A percentile compares a stretch with the other conserved stretches of the same genome.
phyloP scores from a whole-genome alignment of 2,888 invertebrate species.

The Drosophila vallismaia region DNA sequence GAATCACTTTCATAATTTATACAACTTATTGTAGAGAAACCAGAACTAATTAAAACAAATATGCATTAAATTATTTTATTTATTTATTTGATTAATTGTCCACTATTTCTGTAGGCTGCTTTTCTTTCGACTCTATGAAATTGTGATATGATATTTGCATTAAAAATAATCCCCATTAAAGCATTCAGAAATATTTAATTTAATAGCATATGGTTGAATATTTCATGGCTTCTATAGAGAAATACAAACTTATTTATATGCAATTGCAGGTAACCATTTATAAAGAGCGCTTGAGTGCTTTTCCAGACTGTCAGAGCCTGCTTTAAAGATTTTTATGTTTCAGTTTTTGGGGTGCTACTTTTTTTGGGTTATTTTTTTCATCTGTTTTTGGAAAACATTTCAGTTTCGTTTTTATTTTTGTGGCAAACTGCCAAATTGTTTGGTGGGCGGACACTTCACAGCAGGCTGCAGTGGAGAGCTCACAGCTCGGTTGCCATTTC shows the following conservation, averaged over 20 bases:
- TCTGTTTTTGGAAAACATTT: conserved; percentile 40
- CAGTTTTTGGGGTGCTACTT: conserved; percentile 12
- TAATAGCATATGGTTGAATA: background rate
- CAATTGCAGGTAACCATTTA: conserved; percentile 19
- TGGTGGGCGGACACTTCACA: conserved; percentile 47
- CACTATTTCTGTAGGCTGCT: background rate
- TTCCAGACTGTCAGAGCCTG: conserved; percentile 39
- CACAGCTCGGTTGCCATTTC: conserved; percentile 7
- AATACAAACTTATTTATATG: background rate
- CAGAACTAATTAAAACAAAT: background rate
- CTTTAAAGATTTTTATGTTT: conserved; percentile 54
- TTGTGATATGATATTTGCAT: background rate
- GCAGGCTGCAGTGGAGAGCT: conserved; percentile 13
- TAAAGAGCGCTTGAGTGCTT: conserved; percentile 57
- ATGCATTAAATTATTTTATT: background rate
- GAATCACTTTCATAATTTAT: background rate
- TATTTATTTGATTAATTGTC: background rate
- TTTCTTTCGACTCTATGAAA: background rate
- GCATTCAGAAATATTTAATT: background rate
- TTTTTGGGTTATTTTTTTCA: conserved; percentile 5
- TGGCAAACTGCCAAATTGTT: conserved; percentile 73
- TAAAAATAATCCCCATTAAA: conserved; percentile 1
- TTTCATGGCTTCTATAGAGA: background rate
- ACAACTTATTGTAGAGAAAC: background rate
- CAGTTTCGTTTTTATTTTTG: conserved; percentile 33